Percentiles rank a stretch among this genome's conserved stretches.
phyloP scores from a whole-genome alignment of 2,888 invertebrate genomes.

The Platycheirus rosarum region DNA sequence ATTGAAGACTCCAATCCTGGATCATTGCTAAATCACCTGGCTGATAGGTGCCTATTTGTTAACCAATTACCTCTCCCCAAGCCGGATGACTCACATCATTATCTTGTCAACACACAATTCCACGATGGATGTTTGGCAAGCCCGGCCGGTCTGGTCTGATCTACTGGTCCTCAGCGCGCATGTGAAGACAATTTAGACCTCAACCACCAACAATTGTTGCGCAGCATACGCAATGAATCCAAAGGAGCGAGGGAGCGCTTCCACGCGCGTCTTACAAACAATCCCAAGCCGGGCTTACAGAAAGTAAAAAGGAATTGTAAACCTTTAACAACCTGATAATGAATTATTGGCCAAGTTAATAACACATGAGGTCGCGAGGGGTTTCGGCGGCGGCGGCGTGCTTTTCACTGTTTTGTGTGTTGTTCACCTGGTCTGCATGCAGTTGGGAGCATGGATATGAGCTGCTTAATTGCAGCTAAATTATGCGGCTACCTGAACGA shows the following conservation, averaged over 20 bases:
- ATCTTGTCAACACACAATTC: slow-evolving; percentile 74
- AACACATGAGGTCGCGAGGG: slow-evolving; percentile 69
- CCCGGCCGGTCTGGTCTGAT: slow-evolving; percentile 9
- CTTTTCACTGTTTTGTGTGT: slow-evolving; percentile 26
- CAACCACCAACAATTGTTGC: slow-evolving; percentile 70
- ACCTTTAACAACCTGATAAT: slow-evolving; percentile 72
- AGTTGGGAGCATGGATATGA: slow-evolving; percentile 59
- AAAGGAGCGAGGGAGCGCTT: slow-evolving; percentile 10
- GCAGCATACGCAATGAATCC: slow-evolving; percentile 45
- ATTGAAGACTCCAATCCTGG: slow-evolving; percentile 21
- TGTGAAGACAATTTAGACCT: slow-evolving; percentile 70
- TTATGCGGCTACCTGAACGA: slow-evolving; percentile 73
- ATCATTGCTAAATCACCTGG: slow-evolving; percentile 74
- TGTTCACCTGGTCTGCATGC: slow-evolving; percentile 46
- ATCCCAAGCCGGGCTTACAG: slow-evolving; percentile 9
- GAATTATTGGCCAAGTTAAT: slow-evolving; percentile 72
- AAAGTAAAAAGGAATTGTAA: slow-evolving; percentile 17
- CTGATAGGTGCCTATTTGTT: slow-evolving; percentile 74
- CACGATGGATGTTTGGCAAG: slow-evolving; percentile 38
- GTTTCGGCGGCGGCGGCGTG: slow-evolving; percentile 19
- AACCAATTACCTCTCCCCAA: slow-evolving; percentile 71
- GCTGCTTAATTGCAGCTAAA: slow-evolving; percentile 74
- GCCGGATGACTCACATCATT: slow-evolving; percentile 74
- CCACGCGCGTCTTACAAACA: slow-evolving; percentile 38
- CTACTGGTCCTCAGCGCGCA: slow-evolving; percentile 8